phyloP scores from a whole-genome alignment of 2,888 invertebrate genomes.

The Dendrolimus houi region DNA sequence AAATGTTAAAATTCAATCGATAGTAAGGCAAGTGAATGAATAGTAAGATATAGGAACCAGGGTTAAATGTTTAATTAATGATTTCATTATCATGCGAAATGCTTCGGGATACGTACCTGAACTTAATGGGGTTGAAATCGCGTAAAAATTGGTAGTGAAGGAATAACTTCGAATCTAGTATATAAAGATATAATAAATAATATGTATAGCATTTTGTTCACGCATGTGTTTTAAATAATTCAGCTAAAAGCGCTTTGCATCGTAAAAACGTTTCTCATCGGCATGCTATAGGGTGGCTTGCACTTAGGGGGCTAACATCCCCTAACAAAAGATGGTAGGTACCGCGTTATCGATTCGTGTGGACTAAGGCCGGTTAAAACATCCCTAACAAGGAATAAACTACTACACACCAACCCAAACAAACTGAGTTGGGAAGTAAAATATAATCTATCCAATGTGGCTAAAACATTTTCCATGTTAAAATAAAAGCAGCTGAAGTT shows the following conservation, averaged over 20 bases:
- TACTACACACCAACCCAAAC: background rate
- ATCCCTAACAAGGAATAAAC: constrained; percentile 14
- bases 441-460: background rate
- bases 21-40: too few species aligned
- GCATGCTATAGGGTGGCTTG: constrained; percentile 32
- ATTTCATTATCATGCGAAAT: too few species aligned
- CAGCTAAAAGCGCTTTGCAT: constrained; percentile 23
- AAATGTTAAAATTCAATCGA: too few species aligned
- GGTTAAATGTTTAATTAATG: too few species aligned
- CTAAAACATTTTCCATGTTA: background rate
- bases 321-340: constrained; percentile 57
- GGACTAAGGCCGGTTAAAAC: constrained; percentile 20
- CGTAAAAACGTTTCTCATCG: constrained; percentile 29
- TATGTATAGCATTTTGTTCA: too few species aligned
- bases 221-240: constrained; percentile 11
- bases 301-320: constrained; percentile 41
- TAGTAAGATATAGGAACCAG: too few species aligned
- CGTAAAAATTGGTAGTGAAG: too few species aligned
- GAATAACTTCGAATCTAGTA: too few species aligned
- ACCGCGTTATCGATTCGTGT: constrained; percentile 52
- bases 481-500: background rate
- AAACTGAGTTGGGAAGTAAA: background rate
- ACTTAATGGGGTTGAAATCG: too few species aligned
- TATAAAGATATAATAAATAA: too few species aligned
- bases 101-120: too few species aligned